Evolutionary conservation across 2,888 invertebrate genomes (phyloP).

Genomic region (Antheraea yamamai): DNA sequence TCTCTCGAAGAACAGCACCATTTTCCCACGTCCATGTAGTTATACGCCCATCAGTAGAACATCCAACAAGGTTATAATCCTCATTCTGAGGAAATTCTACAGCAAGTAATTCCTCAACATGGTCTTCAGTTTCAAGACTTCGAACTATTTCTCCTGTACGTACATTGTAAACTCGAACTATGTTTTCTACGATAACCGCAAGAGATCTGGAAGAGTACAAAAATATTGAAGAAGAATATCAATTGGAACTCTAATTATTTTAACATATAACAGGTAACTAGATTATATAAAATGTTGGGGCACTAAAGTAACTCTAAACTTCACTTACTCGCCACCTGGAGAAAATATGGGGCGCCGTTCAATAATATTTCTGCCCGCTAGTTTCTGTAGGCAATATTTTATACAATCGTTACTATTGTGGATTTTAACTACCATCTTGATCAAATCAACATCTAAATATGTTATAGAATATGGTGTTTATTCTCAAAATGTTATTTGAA

Average conservation of each 20-base stretch:
- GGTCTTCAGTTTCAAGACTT: constrained; percentile 64
- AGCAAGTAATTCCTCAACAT: constrained; percentile 55
- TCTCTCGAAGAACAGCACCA: constrained; percentile 72
- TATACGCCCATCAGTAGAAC: constrained; percentile 63
- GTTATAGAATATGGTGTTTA: neutral
- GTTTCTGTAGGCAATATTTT: constrained; percentile 65
- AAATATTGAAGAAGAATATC: constrained; percentile 1
- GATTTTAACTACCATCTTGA: constrained; percentile 62
- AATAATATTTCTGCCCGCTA: constrained; percentile 76
- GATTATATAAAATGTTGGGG: neutral
- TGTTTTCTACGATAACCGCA: constrained; percentile 70
- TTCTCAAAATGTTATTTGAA: neutral
- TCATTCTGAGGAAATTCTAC: constrained; percentile 70
- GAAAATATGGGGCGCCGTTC: constrained; percentile 72
- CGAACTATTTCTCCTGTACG: constrained; percentile 71
- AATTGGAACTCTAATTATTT: neutral
- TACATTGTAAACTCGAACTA: constrained; percentile 70
- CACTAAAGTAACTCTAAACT: constrained; percentile 8
- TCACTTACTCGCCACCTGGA: constrained; percentile 74
- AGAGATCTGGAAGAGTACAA: constrained; percentile 57
- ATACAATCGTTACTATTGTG: constrained; percentile 34
- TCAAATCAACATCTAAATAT: neutral
- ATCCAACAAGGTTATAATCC: constrained; percentile 69
- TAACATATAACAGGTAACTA: neutral
- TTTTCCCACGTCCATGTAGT: constrained; percentile 77